A percentile compares a stretch with the other conserved stretches of the same genome.
Evolutionary conservation across 2,113 vertebrate genomes (phyloP).

Genomic region (Pluvianellus socialis): DNA sequence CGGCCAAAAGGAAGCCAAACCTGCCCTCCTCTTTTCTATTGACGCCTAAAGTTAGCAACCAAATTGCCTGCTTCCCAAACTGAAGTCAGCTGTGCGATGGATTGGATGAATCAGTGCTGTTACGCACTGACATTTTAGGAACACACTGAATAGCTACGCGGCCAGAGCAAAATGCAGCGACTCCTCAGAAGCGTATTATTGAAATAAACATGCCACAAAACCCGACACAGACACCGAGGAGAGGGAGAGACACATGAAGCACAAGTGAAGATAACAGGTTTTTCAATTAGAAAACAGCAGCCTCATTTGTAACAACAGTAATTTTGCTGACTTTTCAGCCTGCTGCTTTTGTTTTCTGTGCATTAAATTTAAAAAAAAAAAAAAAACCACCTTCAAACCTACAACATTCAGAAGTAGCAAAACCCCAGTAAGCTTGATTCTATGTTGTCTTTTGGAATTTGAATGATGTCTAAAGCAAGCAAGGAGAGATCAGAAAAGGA

Average conservation of each 20-base stretch:
- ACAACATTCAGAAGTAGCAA: not conserved
- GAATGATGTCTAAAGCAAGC: not conserved
- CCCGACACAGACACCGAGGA: not conserved
- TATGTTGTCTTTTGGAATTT: not conserved
- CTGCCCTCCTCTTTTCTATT: not conserved
- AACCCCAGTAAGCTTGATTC: not conserved
- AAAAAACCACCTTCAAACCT: not conserved
- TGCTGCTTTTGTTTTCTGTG: not conserved
- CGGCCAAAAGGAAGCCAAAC: not conserved
- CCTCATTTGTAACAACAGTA: not conserved
- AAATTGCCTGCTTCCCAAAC: not conserved
- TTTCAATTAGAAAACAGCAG: not conserved
- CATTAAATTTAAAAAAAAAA: not conserved
- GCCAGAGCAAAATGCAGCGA: not conserved
- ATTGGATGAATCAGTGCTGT: not conserved
- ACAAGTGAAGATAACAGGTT: not conserved
- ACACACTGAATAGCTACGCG: not conserved
- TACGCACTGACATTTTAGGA: not conserved
- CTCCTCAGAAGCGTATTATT: not conserved
- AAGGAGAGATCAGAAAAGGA: not conserved
- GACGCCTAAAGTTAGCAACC: not conserved
- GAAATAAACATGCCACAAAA: not conserved
- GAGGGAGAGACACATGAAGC: not conserved
- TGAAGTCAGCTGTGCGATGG: not conserved
- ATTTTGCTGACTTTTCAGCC: not conserved